Conservation (phyloP, 2,888 invertebrate species). For the Cryptus viduatorius region DNA sequence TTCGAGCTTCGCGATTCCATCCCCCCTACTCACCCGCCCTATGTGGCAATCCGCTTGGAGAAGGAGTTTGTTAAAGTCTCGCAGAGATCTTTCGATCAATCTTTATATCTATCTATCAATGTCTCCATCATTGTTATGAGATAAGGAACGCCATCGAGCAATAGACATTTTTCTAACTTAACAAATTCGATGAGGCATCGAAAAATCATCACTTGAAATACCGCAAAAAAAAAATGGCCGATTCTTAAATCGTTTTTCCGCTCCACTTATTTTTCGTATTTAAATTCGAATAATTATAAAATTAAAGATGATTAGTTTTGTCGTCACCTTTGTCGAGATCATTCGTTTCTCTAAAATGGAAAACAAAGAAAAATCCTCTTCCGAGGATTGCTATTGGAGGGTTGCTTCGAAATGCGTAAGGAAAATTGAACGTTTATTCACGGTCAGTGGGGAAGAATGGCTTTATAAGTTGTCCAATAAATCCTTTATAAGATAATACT, state of each 20-base stretch:
- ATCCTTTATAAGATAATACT: constrained; percentile 27
- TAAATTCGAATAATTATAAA: background rate
- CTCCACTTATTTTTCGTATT: background rate
- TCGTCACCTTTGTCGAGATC: no score
- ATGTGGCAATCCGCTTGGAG: background rate
- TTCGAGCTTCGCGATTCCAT: constrained; percentile 20
- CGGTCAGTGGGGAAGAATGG: background rate
- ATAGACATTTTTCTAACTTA: background rate
- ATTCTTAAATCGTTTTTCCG: background rate
- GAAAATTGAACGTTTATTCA: background rate
- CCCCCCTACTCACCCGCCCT: background rate
- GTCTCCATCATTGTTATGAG: background rate
- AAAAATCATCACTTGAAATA: background rate
- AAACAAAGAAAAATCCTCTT: no score
- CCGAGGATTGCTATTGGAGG: background rate
- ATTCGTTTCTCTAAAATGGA: background rate
- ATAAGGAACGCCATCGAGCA: background rate
- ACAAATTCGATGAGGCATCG: background rate
- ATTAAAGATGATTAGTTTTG: background rate
- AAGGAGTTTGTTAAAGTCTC: constrained; percentile 7
- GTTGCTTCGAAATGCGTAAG: background rate
- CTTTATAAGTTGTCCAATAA: constrained; percentile 41
- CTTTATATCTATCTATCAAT: constrained; percentile 5
- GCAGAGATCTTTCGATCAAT: constrained; percentile 3
- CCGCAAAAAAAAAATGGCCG: background rate